A percentile compares a stretch with the other conserved stretches of the same genome.
phyloP scores from a whole-genome alignment of 2,797 vertebrate species.

The Ctenopoma multispine region DNA sequence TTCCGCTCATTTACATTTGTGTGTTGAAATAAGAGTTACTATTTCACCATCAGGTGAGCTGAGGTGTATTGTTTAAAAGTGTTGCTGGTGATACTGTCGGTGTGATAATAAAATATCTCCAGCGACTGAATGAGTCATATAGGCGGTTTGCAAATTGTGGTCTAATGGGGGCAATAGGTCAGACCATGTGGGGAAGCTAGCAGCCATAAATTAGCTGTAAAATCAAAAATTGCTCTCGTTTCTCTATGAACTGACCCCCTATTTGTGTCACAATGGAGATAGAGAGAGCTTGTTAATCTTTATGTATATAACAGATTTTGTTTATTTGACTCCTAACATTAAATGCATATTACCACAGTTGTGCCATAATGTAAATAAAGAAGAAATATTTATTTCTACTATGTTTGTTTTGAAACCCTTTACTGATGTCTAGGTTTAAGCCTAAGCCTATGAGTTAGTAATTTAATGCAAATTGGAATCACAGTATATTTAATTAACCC shows the following conservation, averaged over 20 bases:
- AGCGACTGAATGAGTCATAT: constrained; percentile 28
- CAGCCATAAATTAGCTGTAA: constrained; percentile 40
- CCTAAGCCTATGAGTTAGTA: no score
- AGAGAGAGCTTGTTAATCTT: constrained; percentile 19
- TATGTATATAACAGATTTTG: constrained; percentile 38
- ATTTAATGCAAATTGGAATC: no score
- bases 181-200: constrained; percentile 4
- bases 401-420: constrained; percentile 1
- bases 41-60: constrained; percentile 5
- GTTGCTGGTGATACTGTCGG: constrained; percentile 10
- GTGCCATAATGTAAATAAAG: constrained; percentile 64
- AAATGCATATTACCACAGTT: constrained; percentile 36
- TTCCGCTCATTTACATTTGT: constrained; percentile 46
- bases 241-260: constrained; percentile 9
- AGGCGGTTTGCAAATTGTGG: not conserved
- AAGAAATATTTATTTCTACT: constrained; percentile 46
- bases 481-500: no score
- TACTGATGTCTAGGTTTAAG: no score
- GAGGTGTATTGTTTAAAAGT: not conserved
- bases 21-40: not conserved
- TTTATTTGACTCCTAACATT: constrained; percentile 54
- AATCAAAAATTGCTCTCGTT: constrained; percentile 31
- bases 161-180: not conserved
- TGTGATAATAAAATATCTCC: constrained; percentile 21
- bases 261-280: constrained; percentile 15